These are phyloP conservation scores for Diloba caeruleocephala DNA, from an alignment of 2,888 invertebrate species.

Conservation along the genomic window DNA sequence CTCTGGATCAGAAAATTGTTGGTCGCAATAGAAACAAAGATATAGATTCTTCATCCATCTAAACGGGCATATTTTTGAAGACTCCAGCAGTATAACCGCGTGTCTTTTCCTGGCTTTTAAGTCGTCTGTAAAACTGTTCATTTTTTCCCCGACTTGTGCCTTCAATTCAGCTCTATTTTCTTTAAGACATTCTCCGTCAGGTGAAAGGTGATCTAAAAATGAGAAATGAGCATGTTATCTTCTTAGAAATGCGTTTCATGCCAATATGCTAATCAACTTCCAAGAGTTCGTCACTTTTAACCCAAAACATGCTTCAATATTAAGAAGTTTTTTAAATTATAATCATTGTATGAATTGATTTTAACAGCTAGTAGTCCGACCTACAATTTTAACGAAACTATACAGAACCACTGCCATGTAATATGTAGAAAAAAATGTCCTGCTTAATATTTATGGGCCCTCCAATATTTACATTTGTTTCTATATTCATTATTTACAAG, in stretches of 20 bases:
- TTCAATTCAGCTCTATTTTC: conserved; percentile 43
- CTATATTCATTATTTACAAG: no score
- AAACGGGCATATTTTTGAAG: conserved; percentile 78
- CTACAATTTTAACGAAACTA: no score
- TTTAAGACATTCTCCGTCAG: conserved; percentile 37
- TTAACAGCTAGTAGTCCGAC: no score
- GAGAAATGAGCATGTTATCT: conserved; percentile 69
- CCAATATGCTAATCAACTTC: conserved; percentile 11
- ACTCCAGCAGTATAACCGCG: conserved; percentile 70
- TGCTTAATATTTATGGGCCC: no score
- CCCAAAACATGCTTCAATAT: conserved; percentile 35
- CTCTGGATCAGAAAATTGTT: conserved; percentile 70
- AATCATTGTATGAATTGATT: no score
- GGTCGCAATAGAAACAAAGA: conserved; percentile 78
- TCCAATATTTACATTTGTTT: no score
- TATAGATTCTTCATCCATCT: conserved; percentile 80
- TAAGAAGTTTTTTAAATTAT: not conserved
- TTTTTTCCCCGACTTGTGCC: conserved; percentile 43
- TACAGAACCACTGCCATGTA: no score
- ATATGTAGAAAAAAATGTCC: no score
- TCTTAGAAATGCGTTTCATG: conserved; percentile 37
- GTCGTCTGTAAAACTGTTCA: conserved; percentile 61
- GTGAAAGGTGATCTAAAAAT: conserved; percentile 79
- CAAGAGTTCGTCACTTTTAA: conserved; percentile 7
- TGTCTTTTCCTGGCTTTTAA: conserved; percentile 70